These are phyloP conservation scores for Etia nguti DNA, from an alignment of 2,113 vertebrate genomes.

Conservation along the genomic window DNA sequence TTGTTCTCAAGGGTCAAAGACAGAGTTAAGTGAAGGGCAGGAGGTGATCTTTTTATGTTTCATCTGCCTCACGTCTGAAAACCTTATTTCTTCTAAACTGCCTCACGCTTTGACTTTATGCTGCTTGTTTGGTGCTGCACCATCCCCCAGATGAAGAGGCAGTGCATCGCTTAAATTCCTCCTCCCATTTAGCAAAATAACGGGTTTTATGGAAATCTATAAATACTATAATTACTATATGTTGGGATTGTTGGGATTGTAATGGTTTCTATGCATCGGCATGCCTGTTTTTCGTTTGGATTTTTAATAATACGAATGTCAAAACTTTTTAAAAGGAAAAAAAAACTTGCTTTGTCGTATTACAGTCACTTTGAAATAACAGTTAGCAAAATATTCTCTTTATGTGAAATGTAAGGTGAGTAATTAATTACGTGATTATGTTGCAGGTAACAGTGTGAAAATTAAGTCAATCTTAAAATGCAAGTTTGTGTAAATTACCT, in stretches of 20 bases:
- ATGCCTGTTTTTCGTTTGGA: neutral
- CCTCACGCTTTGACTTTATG: slow-evolving; percentile 24
- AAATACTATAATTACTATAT: too few species aligned
- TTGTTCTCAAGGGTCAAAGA: slow-evolving; percentile 71
- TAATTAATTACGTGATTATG: neutral
- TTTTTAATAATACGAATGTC: neutral
- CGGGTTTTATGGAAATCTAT: neutral
- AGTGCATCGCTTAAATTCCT: neutral
- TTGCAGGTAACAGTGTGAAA: neutral
- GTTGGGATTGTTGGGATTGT: neutral
- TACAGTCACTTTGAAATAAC: neutral
- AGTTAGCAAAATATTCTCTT: neutral
- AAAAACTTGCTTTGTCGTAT: neutral
- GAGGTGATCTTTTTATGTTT: slow-evolving; percentile 57
- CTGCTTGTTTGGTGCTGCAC: neutral
- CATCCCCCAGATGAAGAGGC: neutral
- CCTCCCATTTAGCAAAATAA: neutral
- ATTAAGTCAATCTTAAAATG: neutral
- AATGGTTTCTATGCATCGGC: neutral
- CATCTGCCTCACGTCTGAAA: slow-evolving; percentile 55
- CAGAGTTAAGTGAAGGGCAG: slow-evolving; percentile 74
- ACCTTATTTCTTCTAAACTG: slow-evolving; percentile 57
- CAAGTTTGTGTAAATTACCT: neutral
- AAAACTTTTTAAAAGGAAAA: neutral
- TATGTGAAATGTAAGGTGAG: neutral